Conservation (phyloP, 37 sponge, comb jelly and placozoan species). For the Spongilla lacustris region DNA sequence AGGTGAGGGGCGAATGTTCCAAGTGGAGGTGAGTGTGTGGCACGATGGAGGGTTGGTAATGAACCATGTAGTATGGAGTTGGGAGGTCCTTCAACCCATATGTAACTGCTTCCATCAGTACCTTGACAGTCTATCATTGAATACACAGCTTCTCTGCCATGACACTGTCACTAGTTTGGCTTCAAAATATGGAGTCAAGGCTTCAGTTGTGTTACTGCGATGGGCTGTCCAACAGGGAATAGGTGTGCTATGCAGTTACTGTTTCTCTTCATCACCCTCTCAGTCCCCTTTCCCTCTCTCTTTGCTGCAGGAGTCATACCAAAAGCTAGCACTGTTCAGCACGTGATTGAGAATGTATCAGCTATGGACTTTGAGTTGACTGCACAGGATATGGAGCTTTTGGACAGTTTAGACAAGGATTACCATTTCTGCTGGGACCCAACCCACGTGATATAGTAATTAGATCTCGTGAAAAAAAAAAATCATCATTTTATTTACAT, state of each 20-base stretch:
- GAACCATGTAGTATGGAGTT: too few species aligned
- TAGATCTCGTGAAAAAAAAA: not conserved
- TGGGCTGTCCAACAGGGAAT: constrained; percentile 73
- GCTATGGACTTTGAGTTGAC: constrained; percentile 40
- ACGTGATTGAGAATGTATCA: constrained; percentile 22
- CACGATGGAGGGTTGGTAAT: too few species aligned
- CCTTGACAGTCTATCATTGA: too few species aligned
- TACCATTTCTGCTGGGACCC: constrained; percentile 62
- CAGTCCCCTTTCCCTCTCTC: too few species aligned
- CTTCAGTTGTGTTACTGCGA: constrained; percentile 58
- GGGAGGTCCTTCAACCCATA: too few species aligned
- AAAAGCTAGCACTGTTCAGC: constrained; percentile 30
- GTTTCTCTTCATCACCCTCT: not conserved
- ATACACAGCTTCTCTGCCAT: constrained; percentile 32
- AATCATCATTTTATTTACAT: not conserved
- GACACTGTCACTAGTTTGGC: constrained; percentile 11
- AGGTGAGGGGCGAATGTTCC: not conserved
- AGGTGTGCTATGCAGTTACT: constrained; percentile 7
- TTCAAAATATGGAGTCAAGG: constrained; percentile 44
- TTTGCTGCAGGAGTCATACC: constrained; percentile 47
- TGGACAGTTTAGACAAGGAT: constrained; percentile 19
- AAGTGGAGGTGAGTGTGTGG: not conserved
- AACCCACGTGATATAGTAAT: constrained; percentile 10
- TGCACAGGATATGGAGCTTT: constrained; percentile 20
- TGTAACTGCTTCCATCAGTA: too few species aligned